Base-by-base conservation (phyloP, 2,888 invertebrate genomes). In the Lithophane semibrunnea region DNA sequence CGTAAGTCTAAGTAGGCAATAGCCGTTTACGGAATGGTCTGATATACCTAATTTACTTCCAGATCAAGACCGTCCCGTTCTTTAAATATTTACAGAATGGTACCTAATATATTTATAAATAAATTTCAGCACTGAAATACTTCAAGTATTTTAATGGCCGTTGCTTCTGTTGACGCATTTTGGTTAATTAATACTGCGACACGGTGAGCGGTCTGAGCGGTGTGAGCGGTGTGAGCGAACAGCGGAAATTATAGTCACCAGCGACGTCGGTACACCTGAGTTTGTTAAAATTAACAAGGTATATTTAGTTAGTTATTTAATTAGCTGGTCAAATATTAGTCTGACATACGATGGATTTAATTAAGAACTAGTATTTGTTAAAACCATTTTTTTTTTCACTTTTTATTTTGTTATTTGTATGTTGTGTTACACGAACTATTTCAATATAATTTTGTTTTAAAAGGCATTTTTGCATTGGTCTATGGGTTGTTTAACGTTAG, bases 101-200 rank as follows among this genome's bases (percentile, higher is more conserved):
- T 37, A 24, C 29, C 1, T 37, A 24, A 42, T 67, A 67, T 3
- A 21, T n/a, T 58, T 58, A 49, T 54, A 37, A 47, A 29, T 13
- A 54, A 58, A 42, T 29, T 58, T 24, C 47, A 72, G 29, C 70
- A 73, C 66, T 13, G 61, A 68, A 86, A 83, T 82, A 69, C 5
- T 52, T 84, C 29, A 64, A 72, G 69, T 69, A 83, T 75, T 83
- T 84, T 83, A 79, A 83, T 66, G 52, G 29, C 5, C 74, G 60
- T 42, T 79, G 72, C 29, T 69, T 66, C 72, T 75, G 79, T 83
- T 73, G 86, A 70, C 74, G 86, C 54, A 79, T 84, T 84, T 86
- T 73, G 84, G 66, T 86, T 84, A 84, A 84, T 84, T 86, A 84
- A 83, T 79, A 84, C 68, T 75, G 75, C 66, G 60, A 44, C 65